Evolutionary conservation across 2,113 vertebrate genomes (phyloP).

Genomic region (Eleginops maclovinus): DNA sequence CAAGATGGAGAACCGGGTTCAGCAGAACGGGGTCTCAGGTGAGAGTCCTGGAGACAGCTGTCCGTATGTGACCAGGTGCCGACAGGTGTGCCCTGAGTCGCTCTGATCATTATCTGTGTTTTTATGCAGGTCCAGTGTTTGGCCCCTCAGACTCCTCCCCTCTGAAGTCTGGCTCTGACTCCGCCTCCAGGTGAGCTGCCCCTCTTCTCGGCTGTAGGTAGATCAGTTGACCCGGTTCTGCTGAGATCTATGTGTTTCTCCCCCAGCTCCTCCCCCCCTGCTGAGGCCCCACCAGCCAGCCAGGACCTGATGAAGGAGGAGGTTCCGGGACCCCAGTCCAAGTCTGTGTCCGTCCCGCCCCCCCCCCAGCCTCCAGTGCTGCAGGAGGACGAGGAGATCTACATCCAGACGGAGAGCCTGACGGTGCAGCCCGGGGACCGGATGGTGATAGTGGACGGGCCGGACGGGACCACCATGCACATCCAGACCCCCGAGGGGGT

Average conservation of each 20-base stretch:
- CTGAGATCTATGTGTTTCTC: conserved; percentile 7
- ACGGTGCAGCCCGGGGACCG: conserved; percentile 84
- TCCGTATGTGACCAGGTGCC: too few relatives aligned
- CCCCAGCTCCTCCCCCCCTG: background rate
- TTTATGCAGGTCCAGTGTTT: background rate
- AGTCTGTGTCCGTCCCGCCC: background rate
- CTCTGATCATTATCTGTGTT: too few relatives aligned
- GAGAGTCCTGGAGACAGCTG: too few relatives aligned
- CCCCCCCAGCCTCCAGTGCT: conserved; percentile 66
- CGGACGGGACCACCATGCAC: conserved; percentile 84
- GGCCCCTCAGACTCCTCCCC: background rate
- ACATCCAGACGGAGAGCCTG: conserved; percentile 85
- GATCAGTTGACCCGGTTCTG: background rate
- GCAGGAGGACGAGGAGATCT: conserved; percentile 82
- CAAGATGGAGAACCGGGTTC: conserved; percentile 83
- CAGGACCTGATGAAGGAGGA: conserved; percentile 72
- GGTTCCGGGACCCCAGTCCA: conserved; percentile 42
- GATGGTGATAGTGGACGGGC: conserved; percentile 81
- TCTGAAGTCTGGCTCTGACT: conserved; percentile 58
- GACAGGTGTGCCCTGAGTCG: too few relatives aligned
- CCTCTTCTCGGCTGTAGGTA: background rate
- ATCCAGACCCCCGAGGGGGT: conserved; percentile 81
- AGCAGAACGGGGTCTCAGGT: conserved; percentile 68
- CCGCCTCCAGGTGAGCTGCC: conserved; percentile 52
- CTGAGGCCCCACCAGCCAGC: conserved; percentile 30